A percentile compares a stretch with the other conserved stretches of the same genome.
Evolutionary conservation across 2,888 invertebrate genomes (phyloP).

Genomic region (Drosophila atroscutellata): DNA sequence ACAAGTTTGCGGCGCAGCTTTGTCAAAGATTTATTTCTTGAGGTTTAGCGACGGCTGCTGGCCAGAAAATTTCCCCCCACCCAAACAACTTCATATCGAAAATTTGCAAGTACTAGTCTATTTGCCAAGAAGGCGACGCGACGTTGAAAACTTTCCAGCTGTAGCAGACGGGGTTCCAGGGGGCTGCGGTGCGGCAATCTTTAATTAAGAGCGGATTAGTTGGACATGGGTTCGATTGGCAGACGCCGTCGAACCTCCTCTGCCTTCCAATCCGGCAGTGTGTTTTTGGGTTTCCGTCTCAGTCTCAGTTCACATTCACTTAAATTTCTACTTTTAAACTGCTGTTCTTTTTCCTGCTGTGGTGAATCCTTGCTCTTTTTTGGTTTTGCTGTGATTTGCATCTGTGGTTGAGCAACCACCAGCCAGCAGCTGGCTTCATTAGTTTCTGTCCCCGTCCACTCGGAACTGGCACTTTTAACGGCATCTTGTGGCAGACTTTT

Average conservation of each 20-base stretch:
- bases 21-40: conserved; percentile 84
- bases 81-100: conserved; percentile 66
- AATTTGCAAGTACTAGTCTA: conserved; percentile 67
- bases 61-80: conserved; percentile 31
- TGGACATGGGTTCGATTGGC: conserved; percentile 82
- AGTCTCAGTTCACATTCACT: conserved; percentile 2
- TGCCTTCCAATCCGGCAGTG: not conserved
- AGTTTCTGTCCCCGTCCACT: conserved; percentile 40
- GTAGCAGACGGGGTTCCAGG: not conserved
- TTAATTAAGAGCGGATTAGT: conserved; percentile 85
- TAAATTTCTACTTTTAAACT: not conserved
- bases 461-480: conserved; percentile 38
- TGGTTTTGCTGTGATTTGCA: conserved; percentile 81
- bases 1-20: conserved; percentile 82
- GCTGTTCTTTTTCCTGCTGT: conserved; percentile 1
- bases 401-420: conserved; percentile 83
- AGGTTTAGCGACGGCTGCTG: conserved; percentile 76
- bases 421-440: conserved; percentile 69
- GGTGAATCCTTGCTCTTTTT: conserved; percentile 79
- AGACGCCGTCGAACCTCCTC: conserved; percentile 33
- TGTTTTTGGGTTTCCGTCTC: conserved; percentile 5
- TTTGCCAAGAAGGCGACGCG: conserved; percentile 47
- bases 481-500: conserved; percentile 73
- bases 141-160: conserved; percentile 42
- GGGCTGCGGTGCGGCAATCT: conserved; percentile 68